Conservation (phyloP, 2,888 invertebrate genomes). For the Eupelmus urozonus region DNA sequence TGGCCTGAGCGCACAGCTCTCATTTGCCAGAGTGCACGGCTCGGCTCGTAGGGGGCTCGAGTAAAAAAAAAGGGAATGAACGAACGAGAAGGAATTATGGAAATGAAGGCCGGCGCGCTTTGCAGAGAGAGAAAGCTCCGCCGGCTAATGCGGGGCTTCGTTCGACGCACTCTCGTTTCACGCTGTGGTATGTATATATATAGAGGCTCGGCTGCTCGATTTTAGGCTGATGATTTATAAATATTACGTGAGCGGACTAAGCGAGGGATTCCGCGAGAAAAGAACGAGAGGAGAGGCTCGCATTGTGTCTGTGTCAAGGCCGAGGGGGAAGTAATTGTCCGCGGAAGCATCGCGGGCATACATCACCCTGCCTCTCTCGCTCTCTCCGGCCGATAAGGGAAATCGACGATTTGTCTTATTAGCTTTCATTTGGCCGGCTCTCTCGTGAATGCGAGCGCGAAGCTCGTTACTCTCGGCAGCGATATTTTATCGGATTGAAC, state of each 20-base stretch:
- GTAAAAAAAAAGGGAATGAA: not conserved
- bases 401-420: slow-evolving; percentile 3
- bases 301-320: not conserved
- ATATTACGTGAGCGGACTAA: not conserved
- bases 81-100: slow-evolving; percentile 54
- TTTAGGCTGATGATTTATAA: slow-evolving; percentile 10
- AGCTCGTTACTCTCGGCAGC: not conserved
- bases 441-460: slow-evolving; percentile 10
- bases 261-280: not conserved
- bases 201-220: too few species aligned
- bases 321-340: not conserved
- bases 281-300: not conserved
- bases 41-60: too few species aligned
- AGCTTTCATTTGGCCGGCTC: slow-evolving; percentile 2
- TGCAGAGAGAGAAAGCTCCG: not conserved
- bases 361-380: too few species aligned
- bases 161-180: slow-evolving; percentile 26
- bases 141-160: slow-evolving; percentile 29
- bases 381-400: too few species aligned
- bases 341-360: too few species aligned
- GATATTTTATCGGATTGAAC: slow-evolving; percentile 9
- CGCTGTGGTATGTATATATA: too few species aligned
- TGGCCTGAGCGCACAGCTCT: too few species aligned
- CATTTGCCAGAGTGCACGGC: too few species aligned
- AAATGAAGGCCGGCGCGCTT: slow-evolving; percentile 55